A percentile compares a stretch with the other conserved stretches of the same genome.
Evolutionary conservation across 2,888 invertebrate genomes (phyloP).

Genomic region (Sericinus montela): DNA sequence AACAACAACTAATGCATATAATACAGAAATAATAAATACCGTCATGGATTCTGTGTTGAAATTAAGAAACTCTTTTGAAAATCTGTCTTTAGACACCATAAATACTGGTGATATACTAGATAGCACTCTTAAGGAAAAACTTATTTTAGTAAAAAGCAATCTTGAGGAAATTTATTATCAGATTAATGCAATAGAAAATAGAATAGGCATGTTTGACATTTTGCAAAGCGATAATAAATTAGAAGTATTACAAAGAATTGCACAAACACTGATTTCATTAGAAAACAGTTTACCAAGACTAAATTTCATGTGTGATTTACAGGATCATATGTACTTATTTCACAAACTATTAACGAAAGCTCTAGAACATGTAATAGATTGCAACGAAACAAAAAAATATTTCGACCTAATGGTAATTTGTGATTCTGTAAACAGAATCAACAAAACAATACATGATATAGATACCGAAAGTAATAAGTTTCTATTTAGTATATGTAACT

Average conservation of each 20-base stretch:
- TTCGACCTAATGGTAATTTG: slow-evolving; percentile 59
- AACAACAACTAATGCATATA: slow-evolving; percentile 56
- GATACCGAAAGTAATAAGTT: slow-evolving; percentile 44
- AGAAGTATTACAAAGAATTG: slow-evolving; percentile 65
- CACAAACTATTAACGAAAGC: slow-evolving; percentile 76
- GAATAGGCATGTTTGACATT: slow-evolving; percentile 56
- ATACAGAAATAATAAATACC: slow-evolving; percentile 81
- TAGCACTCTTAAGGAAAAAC: slow-evolving; percentile 44
- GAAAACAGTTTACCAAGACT: slow-evolving; percentile 59
- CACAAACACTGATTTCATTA: slow-evolving; percentile 61
- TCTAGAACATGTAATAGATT: slow-evolving; percentile 78
- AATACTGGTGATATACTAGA: slow-evolving; percentile 43
- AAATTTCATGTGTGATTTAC: slow-evolving; percentile 44
- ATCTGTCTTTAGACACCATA: slow-evolving; percentile 46
- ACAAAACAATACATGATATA: slow-evolving; percentile 48
- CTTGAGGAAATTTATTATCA: slow-evolving; percentile 53
- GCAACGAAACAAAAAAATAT: slow-evolving; percentile 63
- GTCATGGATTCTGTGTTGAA: slow-evolving; percentile 82
- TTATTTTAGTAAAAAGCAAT: slow-evolving; percentile 52
- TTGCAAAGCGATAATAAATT: slow-evolving; percentile 66
- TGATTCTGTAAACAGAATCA: slow-evolving; percentile 56
- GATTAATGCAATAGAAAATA: slow-evolving; percentile 46
- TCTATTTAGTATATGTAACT: slow-evolving; percentile 55
- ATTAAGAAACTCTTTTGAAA: slow-evolving; percentile 79
- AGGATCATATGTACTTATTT: slow-evolving; percentile 50